Conservation (phyloP, 2,888 invertebrate genomes). For the Toxonevra muliebris region DNA sequence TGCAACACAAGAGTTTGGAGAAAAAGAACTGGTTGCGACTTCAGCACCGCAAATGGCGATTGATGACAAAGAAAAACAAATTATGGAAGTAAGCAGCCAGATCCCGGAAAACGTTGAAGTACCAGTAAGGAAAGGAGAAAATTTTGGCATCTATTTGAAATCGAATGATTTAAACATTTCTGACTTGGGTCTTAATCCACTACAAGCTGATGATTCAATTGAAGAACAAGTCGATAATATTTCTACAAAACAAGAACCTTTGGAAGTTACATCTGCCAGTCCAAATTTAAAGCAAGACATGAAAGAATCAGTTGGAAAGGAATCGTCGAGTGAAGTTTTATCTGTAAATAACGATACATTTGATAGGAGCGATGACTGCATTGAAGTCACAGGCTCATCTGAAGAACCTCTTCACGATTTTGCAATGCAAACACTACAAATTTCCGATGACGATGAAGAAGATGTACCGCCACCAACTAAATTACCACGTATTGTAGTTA, state of each 20-base stretch:
- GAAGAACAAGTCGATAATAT: not conserved
- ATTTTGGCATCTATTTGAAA: conserved; percentile 38
- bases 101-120: not conserved
- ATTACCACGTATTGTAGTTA: conserved; percentile 28
- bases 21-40: not conserved
- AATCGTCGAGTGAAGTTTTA: not conserved
- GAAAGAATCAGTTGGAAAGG: conserved; percentile 25
- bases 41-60: not conserved
- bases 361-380: conserved; percentile 8
- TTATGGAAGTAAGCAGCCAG: not conserved
- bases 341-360: conserved; percentile 3
- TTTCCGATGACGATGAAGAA: conserved; percentile 36
- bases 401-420: conserved; percentile 27
- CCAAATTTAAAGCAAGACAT: not conserved
- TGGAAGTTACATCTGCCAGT: not conserved
- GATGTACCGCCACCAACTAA: conserved; percentile 23
- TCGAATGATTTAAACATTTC: conserved; percentile 38
- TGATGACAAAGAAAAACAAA: not conserved
- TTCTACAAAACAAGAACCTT: not conserved
- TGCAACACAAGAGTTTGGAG: not conserved
- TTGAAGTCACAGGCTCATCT: conserved; percentile 17
- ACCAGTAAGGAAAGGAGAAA: not conserved
- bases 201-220: conserved; percentile 30
- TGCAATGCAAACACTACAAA: conserved; percentile 32
- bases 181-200: conserved; percentile 48